Evolutionary conservation across 2,888 invertebrate species (phyloP).

Genomic region (Epinotia ramella): DNA sequence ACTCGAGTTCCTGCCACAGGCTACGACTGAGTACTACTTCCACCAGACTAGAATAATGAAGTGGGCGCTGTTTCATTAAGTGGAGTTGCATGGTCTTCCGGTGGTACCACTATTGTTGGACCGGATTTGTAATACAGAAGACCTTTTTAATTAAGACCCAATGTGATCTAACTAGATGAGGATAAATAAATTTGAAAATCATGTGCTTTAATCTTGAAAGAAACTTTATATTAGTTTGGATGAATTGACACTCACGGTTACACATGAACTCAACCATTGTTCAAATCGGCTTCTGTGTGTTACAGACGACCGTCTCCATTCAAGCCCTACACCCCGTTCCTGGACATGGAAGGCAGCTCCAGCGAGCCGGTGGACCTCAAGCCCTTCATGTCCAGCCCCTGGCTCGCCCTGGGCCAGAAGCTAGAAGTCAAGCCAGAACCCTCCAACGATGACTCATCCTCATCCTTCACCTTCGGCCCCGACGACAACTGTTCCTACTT

Average conservation of each 20-base stretch:
- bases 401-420: slow-evolving; percentile 52
- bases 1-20: slow-evolving; percentile 67
- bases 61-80: no score
- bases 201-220: neutral
- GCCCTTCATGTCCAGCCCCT: slow-evolving; percentile 56
- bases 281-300: neutral
- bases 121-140: no score
- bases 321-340: slow-evolving; percentile 58
- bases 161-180: no score
- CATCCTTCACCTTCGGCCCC: slow-evolving; percentile 62
- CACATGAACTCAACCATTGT: neutral
- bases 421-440: slow-evolving; percentile 47
- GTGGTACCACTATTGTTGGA: no score
- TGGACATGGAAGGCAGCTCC: slow-evolving; percentile 54
- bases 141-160: no score
- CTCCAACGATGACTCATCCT: slow-evolving; percentile 58
- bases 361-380: slow-evolving; percentile 55
- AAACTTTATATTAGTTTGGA: neutral
- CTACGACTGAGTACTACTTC: slow-evolving; percentile 52
- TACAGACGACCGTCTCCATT: slow-evolving; percentile 62
- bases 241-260: neutral
- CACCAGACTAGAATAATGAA: no score
- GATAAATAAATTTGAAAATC: no score
- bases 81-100: no score
- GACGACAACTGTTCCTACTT: slow-evolving; percentile 75